These are phyloP conservation scores for Eolophus roseicapilla DNA, from an alignment of 2,113 vertebrate genomes.

Conservation along the genomic window DNA sequence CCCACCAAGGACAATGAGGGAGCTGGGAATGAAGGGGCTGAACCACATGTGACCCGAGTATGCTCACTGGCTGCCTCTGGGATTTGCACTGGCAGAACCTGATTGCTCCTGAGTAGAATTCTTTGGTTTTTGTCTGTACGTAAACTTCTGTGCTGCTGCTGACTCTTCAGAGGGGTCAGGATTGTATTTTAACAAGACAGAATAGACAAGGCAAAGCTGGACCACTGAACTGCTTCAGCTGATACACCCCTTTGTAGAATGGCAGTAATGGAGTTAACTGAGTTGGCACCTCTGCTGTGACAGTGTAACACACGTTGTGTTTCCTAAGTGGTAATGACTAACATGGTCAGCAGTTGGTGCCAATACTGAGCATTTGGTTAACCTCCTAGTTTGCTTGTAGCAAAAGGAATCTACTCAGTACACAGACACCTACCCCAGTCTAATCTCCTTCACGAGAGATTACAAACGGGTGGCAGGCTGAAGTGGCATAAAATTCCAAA, in stretches of 20 bases:
- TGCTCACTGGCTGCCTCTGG: neutral
- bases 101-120: neutral
- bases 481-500: slow-evolving; percentile 43
- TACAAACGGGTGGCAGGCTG: neutral
- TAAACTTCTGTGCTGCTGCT: neutral
- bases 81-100: neutral
- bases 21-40: neutral
- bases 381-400: slow-evolving; percentile 49
- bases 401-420: slow-evolving; percentile 43
- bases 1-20: neutral
- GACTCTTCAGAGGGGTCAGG: neutral
- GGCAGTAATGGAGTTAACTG: neutral
- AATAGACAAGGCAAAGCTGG: neutral
- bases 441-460: slow-evolving; percentile 34
- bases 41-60: neutral
- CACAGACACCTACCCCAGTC: neutral
- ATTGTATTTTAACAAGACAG: neutral
- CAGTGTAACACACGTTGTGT: neutral
- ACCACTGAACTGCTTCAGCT: neutral
- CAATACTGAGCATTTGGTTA: slow-evolving; percentile 33
- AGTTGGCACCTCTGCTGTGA: neutral
- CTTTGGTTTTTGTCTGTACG: neutral
- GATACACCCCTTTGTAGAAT: neutral
- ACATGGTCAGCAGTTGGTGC: slow-evolving; percentile 38
- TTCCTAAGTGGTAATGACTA: slow-evolving; percentile 35